Percentiles rank a stretch among this genome's conserved stretches.
phyloP scores from a whole-genome alignment of 2,797 vertebrate genomes.

The Carduelis carduelis region DNA sequence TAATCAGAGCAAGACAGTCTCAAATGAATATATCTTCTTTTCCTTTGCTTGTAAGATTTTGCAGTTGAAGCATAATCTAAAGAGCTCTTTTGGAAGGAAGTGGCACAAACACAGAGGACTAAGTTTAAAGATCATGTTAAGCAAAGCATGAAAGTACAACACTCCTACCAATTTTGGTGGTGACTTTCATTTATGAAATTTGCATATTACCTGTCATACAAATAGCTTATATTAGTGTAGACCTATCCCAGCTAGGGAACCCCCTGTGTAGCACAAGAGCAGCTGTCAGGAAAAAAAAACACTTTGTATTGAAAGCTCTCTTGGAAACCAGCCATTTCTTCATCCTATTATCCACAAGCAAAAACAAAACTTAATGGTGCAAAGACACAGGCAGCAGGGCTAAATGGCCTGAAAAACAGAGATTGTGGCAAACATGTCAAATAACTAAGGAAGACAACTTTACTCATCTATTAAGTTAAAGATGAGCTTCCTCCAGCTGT shows the following conservation, averaged over 20 bases:
- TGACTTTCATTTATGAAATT: neutral
- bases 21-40: neutral
- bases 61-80: neutral
- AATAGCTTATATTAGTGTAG: neutral
- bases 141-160: neutral
- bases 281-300: neutral
- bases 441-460: neutral
- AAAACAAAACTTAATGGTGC: neutral
- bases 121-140: neutral
- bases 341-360: neutral
- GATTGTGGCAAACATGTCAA: neutral
- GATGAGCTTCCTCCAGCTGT: neutral
- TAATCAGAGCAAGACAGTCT: neutral
- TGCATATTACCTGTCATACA: neutral
- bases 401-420: constrained; percentile 5
- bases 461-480: neutral
- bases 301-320: neutral
- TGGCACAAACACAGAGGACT: neutral
- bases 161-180: neutral
- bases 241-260: neutral
- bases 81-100: neutral
- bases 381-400: neutral
- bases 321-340: neutral
- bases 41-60: neutral
- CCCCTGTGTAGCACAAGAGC: neutral